Base-by-base conservation (phyloP, 2,113 vertebrate genomes). In the Circaetus cinerascens region DNA sequence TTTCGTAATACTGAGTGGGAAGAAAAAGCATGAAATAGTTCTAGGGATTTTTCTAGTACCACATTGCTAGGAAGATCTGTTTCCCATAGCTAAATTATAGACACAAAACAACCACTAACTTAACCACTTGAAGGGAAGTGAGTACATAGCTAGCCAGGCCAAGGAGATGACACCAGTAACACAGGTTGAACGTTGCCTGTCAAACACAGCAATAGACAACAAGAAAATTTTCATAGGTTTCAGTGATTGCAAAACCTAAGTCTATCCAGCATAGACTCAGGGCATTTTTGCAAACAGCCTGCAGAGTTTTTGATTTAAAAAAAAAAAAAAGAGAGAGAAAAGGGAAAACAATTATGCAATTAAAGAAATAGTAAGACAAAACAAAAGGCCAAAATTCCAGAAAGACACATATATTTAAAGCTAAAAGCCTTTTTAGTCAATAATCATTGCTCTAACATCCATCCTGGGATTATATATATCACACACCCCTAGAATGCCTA, bases 41-140 rank as follows among this genome's bases (percentile, higher is more conserved):
- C 86, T 74, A 97, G 86, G 84, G 86, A 95, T 86, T 96, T 94
- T 93, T 97, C 84, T 63, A 78, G 86, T 57, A 83, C 45, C 86
- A 84, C 81, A 62, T 3, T 86, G 68, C 87, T 86, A 73, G 95
- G 93, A 94, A 95, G 82, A 93, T 73, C 34, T 93, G 75, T 80
- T 96, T 96, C 93, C 86, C 95, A 82, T 74, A 64, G 68, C 68
- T 55, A 72, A 96, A 95, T 94, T 81, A 96, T 50, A 96, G 91
- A 75, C 78, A 95, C 78, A 90, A 71, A 38, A 22, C 62, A 96
- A 95, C 92, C 96, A 94, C 92, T 41, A 90, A 79, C 51, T 64
- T 67, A 94, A 95, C 97, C 96, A 95, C 95, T 90, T 56, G 93
- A 95, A 95, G 91, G 96, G 95, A 97, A 97, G 88, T 86, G 74